phyloP scores from a whole-genome alignment of 2,113 vertebrate species.

The Hypanus sabinus region DNA sequence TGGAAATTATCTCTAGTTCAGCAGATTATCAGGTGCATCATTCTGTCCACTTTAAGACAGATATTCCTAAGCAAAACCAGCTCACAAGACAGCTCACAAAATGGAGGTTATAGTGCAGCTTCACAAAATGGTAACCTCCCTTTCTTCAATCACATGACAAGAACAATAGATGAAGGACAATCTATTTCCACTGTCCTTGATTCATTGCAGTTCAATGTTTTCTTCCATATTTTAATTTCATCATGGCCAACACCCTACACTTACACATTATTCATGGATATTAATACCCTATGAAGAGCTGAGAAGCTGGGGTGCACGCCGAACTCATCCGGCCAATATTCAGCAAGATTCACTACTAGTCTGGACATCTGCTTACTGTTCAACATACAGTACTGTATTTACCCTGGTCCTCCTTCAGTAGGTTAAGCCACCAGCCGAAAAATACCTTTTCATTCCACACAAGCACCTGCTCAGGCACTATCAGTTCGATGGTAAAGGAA shows the following conservation, averaged over 20 bases:
- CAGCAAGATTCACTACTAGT: background rate
- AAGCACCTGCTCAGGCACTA: background rate
- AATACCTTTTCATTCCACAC: background rate
- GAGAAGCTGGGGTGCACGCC: background rate
- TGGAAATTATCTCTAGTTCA: too few relatives aligned
- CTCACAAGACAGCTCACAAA: too few relatives aligned
- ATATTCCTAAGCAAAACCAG: too few relatives aligned
- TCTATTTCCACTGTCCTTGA: too few relatives aligned
- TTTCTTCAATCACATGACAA: too few relatives aligned
- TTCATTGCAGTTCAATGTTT: too few relatives aligned
- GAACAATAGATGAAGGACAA: too few relatives aligned
- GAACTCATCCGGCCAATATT: background rate
- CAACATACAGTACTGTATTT: background rate
- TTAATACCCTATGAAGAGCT: background rate
- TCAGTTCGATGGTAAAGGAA: background rate
- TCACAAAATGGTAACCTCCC: too few relatives aligned
- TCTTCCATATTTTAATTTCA: too few relatives aligned
- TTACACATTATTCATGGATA: background rate
- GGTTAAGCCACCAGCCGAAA: background rate
- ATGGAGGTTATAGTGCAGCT: too few relatives aligned
- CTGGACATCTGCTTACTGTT: background rate
- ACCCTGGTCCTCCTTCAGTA: background rate
- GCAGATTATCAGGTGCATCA: too few relatives aligned
- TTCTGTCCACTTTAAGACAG: too few relatives aligned
- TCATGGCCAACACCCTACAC: background rate